Evolutionary conservation across 2,797 vertebrate genomes (phyloP).

Genomic region (Fistularia commersonii): DNA sequence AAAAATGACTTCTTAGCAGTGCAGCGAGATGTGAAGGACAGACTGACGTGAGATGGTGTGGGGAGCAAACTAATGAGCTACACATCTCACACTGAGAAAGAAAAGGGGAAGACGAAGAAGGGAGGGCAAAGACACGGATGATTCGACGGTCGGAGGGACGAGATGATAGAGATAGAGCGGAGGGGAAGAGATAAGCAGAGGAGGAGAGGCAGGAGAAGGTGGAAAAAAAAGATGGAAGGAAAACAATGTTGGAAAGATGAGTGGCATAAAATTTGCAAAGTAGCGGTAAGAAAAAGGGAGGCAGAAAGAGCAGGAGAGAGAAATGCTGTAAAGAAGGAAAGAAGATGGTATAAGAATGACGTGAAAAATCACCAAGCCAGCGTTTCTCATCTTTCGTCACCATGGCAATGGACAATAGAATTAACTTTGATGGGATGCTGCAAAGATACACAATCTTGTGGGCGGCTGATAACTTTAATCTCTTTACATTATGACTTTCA

Average conservation of each 20-base stretch:
- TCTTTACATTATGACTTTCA: slow-evolving; percentile 40
- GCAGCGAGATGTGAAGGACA: slow-evolving; percentile 84
- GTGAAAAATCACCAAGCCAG: slow-evolving; percentile 4
- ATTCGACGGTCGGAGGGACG: slow-evolving; percentile 2
- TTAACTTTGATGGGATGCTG: slow-evolving; percentile 39
- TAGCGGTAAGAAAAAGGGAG: slow-evolving; percentile 12
- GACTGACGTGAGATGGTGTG: slow-evolving; percentile 70
- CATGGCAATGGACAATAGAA: slow-evolving; percentile 45
- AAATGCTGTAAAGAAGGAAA: slow-evolving; percentile 2
- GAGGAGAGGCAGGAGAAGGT: slow-evolving; percentile 4
- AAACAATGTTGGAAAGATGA: slow-evolving; percentile 14
- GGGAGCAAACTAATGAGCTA: slow-evolving; percentile 78
- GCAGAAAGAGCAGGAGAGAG: slow-evolving; percentile 2
- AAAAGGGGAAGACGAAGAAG: slow-evolving; percentile 1
- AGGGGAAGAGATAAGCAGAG: slow-evolving; percentile 26
- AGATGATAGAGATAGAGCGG: slow-evolving; percentile 6
- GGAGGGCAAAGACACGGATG: neutral
- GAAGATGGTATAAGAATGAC: neutral
- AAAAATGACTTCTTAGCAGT: slow-evolving; percentile 82
- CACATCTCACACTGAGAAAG: slow-evolving; percentile 44
- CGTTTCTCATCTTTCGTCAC: slow-evolving; percentile 3
- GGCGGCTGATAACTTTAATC: slow-evolving; percentile 27
- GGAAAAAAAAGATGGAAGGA: slow-evolving; percentile 11
- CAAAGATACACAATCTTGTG: slow-evolving; percentile 15
- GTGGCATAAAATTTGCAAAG: slow-evolving; percentile 33